Evolutionary conservation across 64 coral and sea anemone species (phyloP).

Genomic region (Montipora cactus): DNA sequence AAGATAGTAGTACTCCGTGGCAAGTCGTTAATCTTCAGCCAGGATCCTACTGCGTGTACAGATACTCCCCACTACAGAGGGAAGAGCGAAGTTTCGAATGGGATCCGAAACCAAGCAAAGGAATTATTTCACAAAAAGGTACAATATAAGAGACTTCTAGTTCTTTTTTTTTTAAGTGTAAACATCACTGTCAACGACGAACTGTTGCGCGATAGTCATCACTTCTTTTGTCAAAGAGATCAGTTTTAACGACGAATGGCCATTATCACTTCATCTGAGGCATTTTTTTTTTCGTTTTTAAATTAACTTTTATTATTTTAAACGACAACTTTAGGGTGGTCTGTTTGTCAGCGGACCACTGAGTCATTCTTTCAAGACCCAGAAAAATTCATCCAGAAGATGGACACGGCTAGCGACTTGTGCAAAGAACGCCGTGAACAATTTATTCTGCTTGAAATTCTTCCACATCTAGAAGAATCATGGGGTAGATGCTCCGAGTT

Average conservation of each 20-base stretch:
- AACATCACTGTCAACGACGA: too few relatives aligned
- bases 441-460: not conserved
- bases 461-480: slow-evolving; percentile 14
- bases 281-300: too few relatives aligned
- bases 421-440: not conserved
- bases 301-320: too few relatives aligned
- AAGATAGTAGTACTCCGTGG: not conserved
- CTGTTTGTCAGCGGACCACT: not conserved
- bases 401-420: not conserved
- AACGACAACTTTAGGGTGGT: not conserved
- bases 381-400: not conserved
- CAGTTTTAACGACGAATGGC: too few relatives aligned
- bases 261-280: too few relatives aligned
- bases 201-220: too few relatives aligned
- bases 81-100: not conserved
- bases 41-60: not conserved
- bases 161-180: too few relatives aligned
- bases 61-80: not conserved
- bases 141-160: too few relatives aligned
- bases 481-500: not conserved
- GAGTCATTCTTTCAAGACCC: slow-evolving; percentile 6
- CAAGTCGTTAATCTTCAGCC: not conserved
- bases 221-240: too few relatives aligned
- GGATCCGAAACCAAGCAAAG: not conserved
- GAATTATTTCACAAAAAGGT: not conserved